Evolutionary conservation across 1,140 invertebrate species (phyloP), one percentile per base, ranked within the genome.

Genomic region (Stegodyphus mimosarum): DNA sequence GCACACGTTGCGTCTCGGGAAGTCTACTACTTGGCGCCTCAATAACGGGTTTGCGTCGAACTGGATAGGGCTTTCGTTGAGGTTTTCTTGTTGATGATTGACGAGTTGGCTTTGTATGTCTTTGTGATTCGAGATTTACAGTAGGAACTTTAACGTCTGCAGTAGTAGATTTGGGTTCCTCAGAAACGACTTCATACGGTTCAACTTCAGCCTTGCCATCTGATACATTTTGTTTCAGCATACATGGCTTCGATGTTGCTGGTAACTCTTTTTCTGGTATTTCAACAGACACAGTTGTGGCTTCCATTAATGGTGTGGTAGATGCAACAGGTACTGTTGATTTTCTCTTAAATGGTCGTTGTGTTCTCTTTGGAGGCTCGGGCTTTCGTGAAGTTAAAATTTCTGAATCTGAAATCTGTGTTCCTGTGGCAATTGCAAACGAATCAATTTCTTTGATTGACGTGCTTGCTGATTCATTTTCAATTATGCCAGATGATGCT

Each of bases 181-280:
- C n/a, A 17, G 64, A 18, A 15, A 7, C n/a, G 7, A 67, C 64
- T 7, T 80, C 52, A n/a, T n/a, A 10, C 6, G 52, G 51, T 5
- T 55, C 17, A 13, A 6, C 48, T 13, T 53, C 66, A 60, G 50
- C 17, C 7, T 69, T 18, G 48, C 11, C 33, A 51, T 66, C 74
- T 7, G 74, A 64, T 7, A 17, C 17, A 49, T 50, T 78, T 69
- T 64, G 76, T 53, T 69, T 69, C 10, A 69, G 3, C 76, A 78
- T 52, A 49, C 76, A 78, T 17, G 76, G 76, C 50, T 78, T 78
- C 13, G n/a, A 6, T 6, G 76, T 53, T 5, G n/a, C 33, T 11
- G 17, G 3, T 10, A 17, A 7, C 7, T 78, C 64, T 53, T 15
- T 13, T 52, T 50, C 3, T 73, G 71, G 6, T 17, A 55, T n/a